Conservation (phyloP, 2,888 invertebrate genomes). For the Hydrotaea cyrtoneurina region DNA sequence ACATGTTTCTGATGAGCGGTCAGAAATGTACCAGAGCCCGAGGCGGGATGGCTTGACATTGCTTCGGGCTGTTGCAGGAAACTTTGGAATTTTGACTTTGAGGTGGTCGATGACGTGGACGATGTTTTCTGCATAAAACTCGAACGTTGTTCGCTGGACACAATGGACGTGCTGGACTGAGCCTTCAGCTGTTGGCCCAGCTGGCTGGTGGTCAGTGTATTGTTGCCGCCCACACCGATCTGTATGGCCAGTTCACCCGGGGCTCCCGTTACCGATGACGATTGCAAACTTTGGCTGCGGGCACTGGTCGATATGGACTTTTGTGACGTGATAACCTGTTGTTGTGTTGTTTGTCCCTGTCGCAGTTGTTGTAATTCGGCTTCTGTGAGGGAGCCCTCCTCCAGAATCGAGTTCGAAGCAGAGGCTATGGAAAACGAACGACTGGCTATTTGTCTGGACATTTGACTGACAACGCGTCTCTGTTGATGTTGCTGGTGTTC, state of each 20-base stretch:
- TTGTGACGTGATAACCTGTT: slow-evolving; percentile 63
- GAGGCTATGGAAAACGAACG: slow-evolving; percentile 73
- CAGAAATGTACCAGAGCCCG: slow-evolving; percentile 74
- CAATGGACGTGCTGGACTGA: slow-evolving; percentile 79
- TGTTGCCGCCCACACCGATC: slow-evolving; percentile 50
- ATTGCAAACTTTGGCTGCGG: slow-evolving; percentile 79
- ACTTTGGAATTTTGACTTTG: slow-evolving; percentile 80
- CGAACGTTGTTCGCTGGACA: slow-evolving; percentile 76
- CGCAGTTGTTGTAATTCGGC: slow-evolving; percentile 66
- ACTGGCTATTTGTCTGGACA: slow-evolving; percentile 73
- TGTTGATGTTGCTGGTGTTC: slow-evolving; percentile 61
- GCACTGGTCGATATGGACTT: slow-evolving; percentile 74
- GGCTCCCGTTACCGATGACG: slow-evolving; percentile 69
- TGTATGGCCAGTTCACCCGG: slow-evolving; percentile 62
- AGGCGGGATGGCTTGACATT: slow-evolving; percentile 70
- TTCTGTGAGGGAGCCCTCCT: slow-evolving; percentile 61
- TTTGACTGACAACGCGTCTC: slow-evolving; percentile 70
- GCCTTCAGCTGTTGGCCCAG: slow-evolving; percentile 82
- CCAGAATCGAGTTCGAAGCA: slow-evolving; percentile 58
- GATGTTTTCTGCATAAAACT: slow-evolving; percentile 75
- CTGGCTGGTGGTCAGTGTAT: slow-evolving; percentile 69
- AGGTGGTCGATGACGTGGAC: slow-evolving; percentile 69
- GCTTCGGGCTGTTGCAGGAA: slow-evolving; percentile 80
- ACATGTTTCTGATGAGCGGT: slow-evolving; percentile 81
- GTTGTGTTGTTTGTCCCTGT: slow-evolving; percentile 60